A percentile compares a stretch with the other conserved stretches of the same genome.
phyloP scores from a whole-genome alignment of 2,888 invertebrate genomes.

The Heliothis peltigera region DNA sequence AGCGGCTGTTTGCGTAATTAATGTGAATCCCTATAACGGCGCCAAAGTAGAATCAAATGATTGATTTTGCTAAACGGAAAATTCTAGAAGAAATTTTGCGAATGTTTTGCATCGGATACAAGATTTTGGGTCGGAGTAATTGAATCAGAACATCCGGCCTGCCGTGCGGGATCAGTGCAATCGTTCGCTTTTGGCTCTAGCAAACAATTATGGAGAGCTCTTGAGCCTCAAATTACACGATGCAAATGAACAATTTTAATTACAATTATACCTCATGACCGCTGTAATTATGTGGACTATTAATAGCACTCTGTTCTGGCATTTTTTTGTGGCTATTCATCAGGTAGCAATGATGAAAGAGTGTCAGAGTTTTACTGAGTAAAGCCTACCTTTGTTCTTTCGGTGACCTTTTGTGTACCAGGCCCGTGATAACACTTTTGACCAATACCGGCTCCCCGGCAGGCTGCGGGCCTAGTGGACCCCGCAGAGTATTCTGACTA shows the following conservation, averaged over 20 bases:
- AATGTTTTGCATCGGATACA: slow-evolving; percentile 13
- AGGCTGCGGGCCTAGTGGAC: too few species aligned
- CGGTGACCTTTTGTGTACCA: too few species aligned
- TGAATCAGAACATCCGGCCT: slow-evolving; percentile 19
- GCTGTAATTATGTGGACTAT: slow-evolving; percentile 25
- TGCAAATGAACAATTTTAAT: slow-evolving; percentile 38
- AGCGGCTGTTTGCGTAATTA: slow-evolving; percentile 56
- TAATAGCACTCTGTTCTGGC: slow-evolving; percentile 23
- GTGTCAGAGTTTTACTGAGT: too few species aligned
- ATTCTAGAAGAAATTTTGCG: slow-evolving; percentile 36
- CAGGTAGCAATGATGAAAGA: too few species aligned
- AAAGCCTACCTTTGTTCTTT: too few species aligned
- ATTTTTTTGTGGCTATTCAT: too few species aligned
- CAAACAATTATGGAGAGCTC: slow-evolving; percentile 20
- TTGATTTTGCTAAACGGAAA: slow-evolving; percentile 58
- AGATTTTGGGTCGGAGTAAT: slow-evolving; percentile 26
- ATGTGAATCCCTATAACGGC: slow-evolving; percentile 61
- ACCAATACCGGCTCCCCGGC: too few species aligned
- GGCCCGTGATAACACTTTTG: too few species aligned
- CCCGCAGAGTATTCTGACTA: too few species aligned
- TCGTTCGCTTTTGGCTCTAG: slow-evolving; percentile 14
- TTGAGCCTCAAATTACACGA: slow-evolving; percentile 27
- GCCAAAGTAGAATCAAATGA: slow-evolving; percentile 42
- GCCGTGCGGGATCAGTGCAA: slow-evolving; percentile 23
- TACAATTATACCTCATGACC: slow-evolving; percentile 35